Conservation (phyloP, 1,140 invertebrate genomes). For the Hormaphis cornu region DNA sequence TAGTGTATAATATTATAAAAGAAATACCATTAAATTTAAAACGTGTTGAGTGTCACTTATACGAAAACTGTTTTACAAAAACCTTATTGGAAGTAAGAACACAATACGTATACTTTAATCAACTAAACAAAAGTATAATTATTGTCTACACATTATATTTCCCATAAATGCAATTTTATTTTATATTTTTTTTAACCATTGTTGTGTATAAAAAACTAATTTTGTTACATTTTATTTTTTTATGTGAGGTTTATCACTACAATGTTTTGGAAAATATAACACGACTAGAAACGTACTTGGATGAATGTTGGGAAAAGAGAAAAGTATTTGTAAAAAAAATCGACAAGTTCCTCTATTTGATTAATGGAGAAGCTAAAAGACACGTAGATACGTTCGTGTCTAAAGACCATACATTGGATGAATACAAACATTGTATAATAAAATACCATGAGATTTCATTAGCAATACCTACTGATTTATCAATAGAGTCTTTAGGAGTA, state of each 20-base stretch:
- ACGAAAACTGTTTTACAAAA: background rate
- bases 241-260: conserved; percentile 39
- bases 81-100: background rate
- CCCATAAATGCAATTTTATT: too few relatives aligned
- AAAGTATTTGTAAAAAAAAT: conserved; percentile 62
- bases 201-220: too few relatives aligned
- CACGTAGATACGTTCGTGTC: conserved; percentile 59
- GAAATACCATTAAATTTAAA: background rate
- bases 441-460: conserved; percentile 55
- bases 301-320: conserved; percentile 59
- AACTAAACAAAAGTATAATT: too few relatives aligned
- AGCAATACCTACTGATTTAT: conserved; percentile 54
- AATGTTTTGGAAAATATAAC: conserved; percentile 50
- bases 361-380: conserved; percentile 59
- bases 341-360: conserved; percentile 67
- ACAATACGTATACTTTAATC: too few relatives aligned
- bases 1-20: background rate
- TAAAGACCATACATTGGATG: conserved; percentile 56
- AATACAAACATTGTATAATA: conserved; percentile 54
- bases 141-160: too few relatives aligned
- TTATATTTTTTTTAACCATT: too few relatives aligned
- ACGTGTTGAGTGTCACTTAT: background rate
- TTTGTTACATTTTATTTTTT: background rate
- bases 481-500: conserved; percentile 65
- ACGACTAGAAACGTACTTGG: conserved; percentile 52